Percentiles rank a stretch among this genome's conserved stretches.
Conservation (phyloP, 2,888 invertebrate species). For the Hylaea fasciaria region DNA sequence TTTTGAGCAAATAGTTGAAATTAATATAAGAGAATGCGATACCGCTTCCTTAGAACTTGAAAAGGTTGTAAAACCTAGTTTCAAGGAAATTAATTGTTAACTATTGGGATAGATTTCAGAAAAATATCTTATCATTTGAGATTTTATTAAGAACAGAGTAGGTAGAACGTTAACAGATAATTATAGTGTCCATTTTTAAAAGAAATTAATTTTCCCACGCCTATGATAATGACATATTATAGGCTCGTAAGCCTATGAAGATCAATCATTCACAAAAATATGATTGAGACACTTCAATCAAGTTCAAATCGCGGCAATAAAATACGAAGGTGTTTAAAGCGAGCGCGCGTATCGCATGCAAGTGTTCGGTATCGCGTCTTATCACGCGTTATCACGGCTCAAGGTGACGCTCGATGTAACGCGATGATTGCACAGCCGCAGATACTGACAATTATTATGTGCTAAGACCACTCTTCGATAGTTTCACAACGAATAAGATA, state of each 20-base stretch:
- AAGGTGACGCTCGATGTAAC: slow-evolving; percentile 79
- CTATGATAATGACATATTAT: slow-evolving; percentile 1
- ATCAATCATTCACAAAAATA: slow-evolving; percentile 27
- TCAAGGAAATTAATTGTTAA: too few relatives aligned
- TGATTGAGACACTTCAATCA: slow-evolving; percentile 16
- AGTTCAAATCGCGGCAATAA: slow-evolving; percentile 31
- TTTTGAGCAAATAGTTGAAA: too few relatives aligned
- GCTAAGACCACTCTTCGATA: slow-evolving; percentile 47
- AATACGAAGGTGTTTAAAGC: slow-evolving; percentile 28
- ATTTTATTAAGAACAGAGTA: too few relatives aligned
- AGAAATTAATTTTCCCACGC: slow-evolving; percentile 8
- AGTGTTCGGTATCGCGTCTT: slow-evolving; percentile 57
- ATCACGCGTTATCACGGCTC: slow-evolving; percentile 76
- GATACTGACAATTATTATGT: slow-evolving; percentile 61
- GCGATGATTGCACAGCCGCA: slow-evolving; percentile 65
- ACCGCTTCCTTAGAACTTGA: too few relatives aligned
- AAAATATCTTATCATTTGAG: too few relatives aligned
- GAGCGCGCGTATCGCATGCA: slow-evolving; percentile 41
- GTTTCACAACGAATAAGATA: slow-evolving; percentile 45
- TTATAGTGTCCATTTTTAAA: too few relatives aligned
- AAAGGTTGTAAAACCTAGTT: too few relatives aligned
- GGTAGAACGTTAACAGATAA: too few relatives aligned
- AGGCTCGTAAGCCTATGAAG: slow-evolving; percentile 4
- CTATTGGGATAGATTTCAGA: too few relatives aligned
- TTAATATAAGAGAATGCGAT: too few relatives aligned